Base-by-base conservation (phyloP, 30 jellyfish, hydroid and myxozoan genomes). In the Cassiopea andromeda region DNA sequence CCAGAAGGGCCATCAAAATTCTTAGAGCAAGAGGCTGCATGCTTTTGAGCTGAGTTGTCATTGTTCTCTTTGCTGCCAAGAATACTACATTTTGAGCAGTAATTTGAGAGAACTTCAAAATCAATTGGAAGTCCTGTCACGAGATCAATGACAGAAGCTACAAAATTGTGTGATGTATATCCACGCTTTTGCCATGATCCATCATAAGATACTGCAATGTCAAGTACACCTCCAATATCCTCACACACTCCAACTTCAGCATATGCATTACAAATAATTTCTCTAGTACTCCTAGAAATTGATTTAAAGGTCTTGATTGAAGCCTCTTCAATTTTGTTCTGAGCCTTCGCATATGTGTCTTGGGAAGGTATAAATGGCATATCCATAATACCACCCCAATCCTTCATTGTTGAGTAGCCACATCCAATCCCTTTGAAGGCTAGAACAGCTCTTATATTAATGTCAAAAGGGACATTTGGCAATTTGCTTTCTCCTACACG, bases 181-280 rank as follows among this genome's bases (percentile, higher is more conserved):
- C 89, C 90, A 73, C 90, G 80, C 78, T 64, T 74, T 76, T 86
- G 93, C 89, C 93, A 86, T 1, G 93, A 1, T 2, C 89, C 93
- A 75, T 86, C 93, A 86, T n/a, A 86, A 6, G 90, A 86, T 1
- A 86, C 90, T 17, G 90, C 69, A 57, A 86, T 86, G 43, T 77
- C 50, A 10, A 86, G 80, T 8, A 86, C 17, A 16, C 82, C 93
- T 2, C n/a, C 87, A 27, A 73, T 60, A 49, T 86, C 89, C 2
- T 89, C 83, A 1, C 27, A 14, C 61, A 46, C 71, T 9, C 92
- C 92, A 69, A 16, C 44, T 7, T 69, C 87, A 1, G 2, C 44
- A 50, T 84, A 50, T 1, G 85, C 77, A 1, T 13, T 61, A 2
- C 12, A 46, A 1, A 87, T 67, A 49, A 84, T 77, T 16, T 76